Percentiles rank a stretch among this genome's conserved stretches.
Evolutionary conservation across 2,888 invertebrate species (phyloP).

Genomic region (Zonitis immaculata): DNA sequence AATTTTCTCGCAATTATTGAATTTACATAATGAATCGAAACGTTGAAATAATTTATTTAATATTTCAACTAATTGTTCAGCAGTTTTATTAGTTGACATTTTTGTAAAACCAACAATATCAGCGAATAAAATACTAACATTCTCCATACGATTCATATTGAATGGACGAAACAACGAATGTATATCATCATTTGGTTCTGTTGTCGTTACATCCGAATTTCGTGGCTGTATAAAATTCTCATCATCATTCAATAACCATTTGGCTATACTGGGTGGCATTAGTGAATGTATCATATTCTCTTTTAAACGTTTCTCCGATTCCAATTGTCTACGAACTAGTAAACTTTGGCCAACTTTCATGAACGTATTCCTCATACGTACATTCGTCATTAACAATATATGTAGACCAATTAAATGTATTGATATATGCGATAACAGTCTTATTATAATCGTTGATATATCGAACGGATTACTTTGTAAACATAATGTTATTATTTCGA

Average conservation of each 20-base stretch:
- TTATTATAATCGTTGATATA: constrained; percentile 56
- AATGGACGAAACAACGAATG: constrained; percentile 88
- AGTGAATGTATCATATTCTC: constrained; percentile 97
- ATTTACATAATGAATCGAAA: constrained; percentile 62
- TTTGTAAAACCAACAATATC: constrained; percentile 97
- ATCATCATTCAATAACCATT: constrained; percentile 76
- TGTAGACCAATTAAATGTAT: constrained; percentile 91
- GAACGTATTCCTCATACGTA: constrained; percentile 91
- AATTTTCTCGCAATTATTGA: constrained; percentile 93
- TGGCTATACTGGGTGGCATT: constrained; percentile 92
- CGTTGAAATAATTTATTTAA: constrained; percentile 94
- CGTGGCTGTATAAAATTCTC: constrained; percentile 55
- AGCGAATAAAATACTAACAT: constrained; percentile 94
- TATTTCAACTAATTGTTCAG: constrained; percentile 91
- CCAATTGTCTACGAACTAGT: constrained; percentile 81
- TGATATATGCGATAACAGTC: constrained; percentile 78
- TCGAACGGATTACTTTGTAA: constrained; percentile 28
- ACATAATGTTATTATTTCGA: constrained; percentile 67
- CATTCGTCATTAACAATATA: constrained; percentile 88
- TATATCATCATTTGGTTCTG: constrained; percentile 64
- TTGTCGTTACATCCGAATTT: constrained; percentile 46
- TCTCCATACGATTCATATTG: constrained; percentile 95
- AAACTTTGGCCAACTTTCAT: constrained; percentile 95
- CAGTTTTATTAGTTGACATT: constrained; percentile 95
- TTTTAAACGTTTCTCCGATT: constrained; percentile 90